Conservation (phyloP, 1,140 invertebrate genomes). For the Ctenoplectra terminalis region DNA sequence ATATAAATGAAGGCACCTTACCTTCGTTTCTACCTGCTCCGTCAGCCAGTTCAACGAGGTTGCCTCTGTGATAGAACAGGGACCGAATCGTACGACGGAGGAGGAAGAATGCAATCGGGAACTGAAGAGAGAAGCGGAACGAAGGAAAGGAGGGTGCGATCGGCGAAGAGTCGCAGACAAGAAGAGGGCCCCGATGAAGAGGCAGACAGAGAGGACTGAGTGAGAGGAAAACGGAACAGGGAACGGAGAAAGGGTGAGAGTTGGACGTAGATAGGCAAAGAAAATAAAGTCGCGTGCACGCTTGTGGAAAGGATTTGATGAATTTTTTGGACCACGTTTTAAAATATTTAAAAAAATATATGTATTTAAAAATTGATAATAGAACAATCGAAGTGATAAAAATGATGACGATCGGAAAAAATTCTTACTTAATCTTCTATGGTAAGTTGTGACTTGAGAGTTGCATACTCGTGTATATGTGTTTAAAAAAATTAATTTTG, state of each 20-base stretch:
- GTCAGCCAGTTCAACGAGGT: constrained; percentile 54
- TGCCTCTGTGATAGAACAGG: not conserved
- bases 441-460: no score
- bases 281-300: not conserved
- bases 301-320: not conserved
- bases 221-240: constrained; percentile 10
- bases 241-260: constrained; percentile 4
- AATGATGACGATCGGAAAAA: no score
- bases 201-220: not conserved
- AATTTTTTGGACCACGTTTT: no score
- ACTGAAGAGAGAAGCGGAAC: not conserved
- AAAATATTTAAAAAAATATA: no score
- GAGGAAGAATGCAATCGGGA: not conserved
- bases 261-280: not conserved
- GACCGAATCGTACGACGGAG: not conserved
- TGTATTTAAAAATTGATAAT: no score
- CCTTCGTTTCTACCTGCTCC: constrained; percentile 56
- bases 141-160: constrained; percentile 10
- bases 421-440: no score
- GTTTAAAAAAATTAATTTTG: no score
- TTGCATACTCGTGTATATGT: no score
- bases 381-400: no score
- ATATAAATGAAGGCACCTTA: constrained; percentile 73
- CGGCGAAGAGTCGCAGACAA: not conserved
- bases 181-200: constrained; percentile 24